phyloP scores from a whole-genome alignment of 2,888 invertebrate species.

The Noctua pronuba region DNA sequence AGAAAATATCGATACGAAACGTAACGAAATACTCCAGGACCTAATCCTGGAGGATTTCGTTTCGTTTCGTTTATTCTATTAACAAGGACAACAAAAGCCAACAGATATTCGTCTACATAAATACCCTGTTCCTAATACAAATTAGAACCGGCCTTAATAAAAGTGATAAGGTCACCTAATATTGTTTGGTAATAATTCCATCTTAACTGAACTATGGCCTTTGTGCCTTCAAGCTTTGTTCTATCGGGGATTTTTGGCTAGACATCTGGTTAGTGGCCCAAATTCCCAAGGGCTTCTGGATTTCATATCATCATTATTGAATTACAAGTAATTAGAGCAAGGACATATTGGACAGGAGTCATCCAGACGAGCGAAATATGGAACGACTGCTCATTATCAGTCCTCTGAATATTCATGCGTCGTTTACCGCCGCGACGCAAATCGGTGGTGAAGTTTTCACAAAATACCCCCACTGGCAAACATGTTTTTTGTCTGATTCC shows the following conservation, averaged over 20 bases:
- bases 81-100: conserved; percentile 16
- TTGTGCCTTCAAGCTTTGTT: conserved; percentile 44
- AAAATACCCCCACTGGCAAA: conserved; percentile 51
- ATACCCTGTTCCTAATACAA: conserved; percentile 39
- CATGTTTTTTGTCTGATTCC: conserved; percentile 31
- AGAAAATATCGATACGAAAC: neutral
- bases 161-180: conserved; percentile 49
- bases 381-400: conserved; percentile 81
- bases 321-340: conserved; percentile 65
- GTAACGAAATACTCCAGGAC: neutral
- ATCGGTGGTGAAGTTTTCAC: conserved; percentile 60
- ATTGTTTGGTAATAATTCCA: conserved; percentile 48
- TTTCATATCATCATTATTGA: conserved; percentile 49
- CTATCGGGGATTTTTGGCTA: conserved; percentile 35
- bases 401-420: conserved; percentile 83
- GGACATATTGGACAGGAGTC: conserved; percentile 64
- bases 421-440: conserved; percentile 68
- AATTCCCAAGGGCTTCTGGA: conserved; percentile 37
- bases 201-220: conserved; percentile 39
- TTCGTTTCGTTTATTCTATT: too few species aligned
- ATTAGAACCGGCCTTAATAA: conserved; percentile 49
- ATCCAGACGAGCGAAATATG: conserved; percentile 77
- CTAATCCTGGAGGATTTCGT: too few species aligned
- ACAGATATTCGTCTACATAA: conserved; percentile 26
- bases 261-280: conserved; percentile 42